These are phyloP conservation scores for Callyntrura sp. DNA, from an alignment of 2,888 invertebrate genomes.

Conservation along the genomic window DNA sequence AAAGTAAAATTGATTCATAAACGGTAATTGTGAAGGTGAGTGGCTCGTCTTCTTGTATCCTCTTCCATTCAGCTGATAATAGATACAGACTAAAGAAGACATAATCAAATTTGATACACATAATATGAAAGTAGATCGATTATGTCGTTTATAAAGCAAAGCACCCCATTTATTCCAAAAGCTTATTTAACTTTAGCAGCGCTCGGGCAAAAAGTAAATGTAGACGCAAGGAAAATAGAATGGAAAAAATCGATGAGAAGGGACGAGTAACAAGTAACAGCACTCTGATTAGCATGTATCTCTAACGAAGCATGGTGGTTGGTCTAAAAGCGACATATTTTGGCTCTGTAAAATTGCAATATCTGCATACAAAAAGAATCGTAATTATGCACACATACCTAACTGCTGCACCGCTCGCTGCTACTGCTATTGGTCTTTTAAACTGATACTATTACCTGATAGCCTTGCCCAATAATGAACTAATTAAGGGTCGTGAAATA, in stretches of 20 bases:
- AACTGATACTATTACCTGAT: slow-evolving; percentile 53
- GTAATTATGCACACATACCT: background rate
- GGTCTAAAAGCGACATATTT: background rate
- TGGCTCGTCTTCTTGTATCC: slow-evolving; percentile 56
- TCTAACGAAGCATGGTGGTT: slow-evolving; percentile 21
- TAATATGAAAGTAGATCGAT: slow-evolving; percentile 71
- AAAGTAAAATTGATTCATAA: slow-evolving; percentile 64
- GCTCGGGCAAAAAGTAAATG: background rate
- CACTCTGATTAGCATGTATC: background rate
- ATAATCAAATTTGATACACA: slow-evolving; percentile 59
- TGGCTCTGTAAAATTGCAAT: background rate
- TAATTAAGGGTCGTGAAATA: slow-evolving; percentile 68
- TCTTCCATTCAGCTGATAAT: slow-evolving; percentile 27
- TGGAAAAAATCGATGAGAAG: slow-evolving; percentile 22
- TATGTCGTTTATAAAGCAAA: slow-evolving; percentile 46
- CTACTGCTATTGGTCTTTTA: slow-evolving; percentile 19
- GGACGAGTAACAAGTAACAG: slow-evolving; percentile 21
- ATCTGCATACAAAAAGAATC: background rate
- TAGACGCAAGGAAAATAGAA: slow-evolving; percentile 12
- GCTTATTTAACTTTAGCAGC: background rate
- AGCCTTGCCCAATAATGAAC: slow-evolving; percentile 74
- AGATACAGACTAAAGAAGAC: background rate
- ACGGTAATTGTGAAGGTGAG: slow-evolving; percentile 69
- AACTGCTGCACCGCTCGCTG: background rate
- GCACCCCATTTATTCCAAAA: slow-evolving; percentile 12